Evolutionary conservation across 2,113 vertebrate species (phyloP).

Genomic region (Tautogolabrus adspersus): DNA sequence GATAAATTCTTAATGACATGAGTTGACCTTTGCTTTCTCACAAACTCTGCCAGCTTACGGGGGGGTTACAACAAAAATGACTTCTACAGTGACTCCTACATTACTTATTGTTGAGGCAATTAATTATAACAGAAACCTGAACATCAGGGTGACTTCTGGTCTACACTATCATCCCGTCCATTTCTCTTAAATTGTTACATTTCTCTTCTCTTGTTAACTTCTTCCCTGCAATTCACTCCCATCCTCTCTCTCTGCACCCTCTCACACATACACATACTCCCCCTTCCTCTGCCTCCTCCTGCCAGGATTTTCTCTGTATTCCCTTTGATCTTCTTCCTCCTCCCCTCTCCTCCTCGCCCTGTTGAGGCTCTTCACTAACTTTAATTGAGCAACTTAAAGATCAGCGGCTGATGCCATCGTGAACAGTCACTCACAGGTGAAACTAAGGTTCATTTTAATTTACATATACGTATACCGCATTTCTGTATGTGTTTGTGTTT

Average conservation of each 20-base stretch:
- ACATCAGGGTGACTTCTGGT: neutral
- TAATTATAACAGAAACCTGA: constrained; percentile 18
- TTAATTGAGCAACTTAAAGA: constrained; percentile 67
- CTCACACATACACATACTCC: neutral
- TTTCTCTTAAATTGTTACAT: neutral
- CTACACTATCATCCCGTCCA: neutral
- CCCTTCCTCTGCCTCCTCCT: constrained; percentile 29
- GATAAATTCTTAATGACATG: constrained; percentile 24
- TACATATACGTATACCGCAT: neutral
- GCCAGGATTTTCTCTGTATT: constrained; percentile 43
- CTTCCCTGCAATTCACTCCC: neutral
- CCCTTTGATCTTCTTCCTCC: constrained; percentile 51
- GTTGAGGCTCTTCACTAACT: constrained; percentile 50
- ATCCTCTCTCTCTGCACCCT: neutral
- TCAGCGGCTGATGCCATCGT: constrained; percentile 37
- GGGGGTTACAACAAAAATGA: constrained; percentile 19
- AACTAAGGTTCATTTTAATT: constrained; percentile 8
- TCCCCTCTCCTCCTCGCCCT: constrained; percentile 27
- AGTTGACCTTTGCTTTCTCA: constrained; percentile 31
- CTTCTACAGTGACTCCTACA: neutral
- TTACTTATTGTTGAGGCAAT: constrained; percentile 17
- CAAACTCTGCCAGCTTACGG: neutral
- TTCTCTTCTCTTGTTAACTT: neutral
- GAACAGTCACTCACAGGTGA: constrained; percentile 35
- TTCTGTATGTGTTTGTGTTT: no score